Percentiles rank a stretch among this genome's conserved stretches.
These are phyloP conservation scores for Ianthella basta DNA, from an alignment of 37 sponge, comb jelly and placozoan genomes.

Conservation along the genomic window DNA sequence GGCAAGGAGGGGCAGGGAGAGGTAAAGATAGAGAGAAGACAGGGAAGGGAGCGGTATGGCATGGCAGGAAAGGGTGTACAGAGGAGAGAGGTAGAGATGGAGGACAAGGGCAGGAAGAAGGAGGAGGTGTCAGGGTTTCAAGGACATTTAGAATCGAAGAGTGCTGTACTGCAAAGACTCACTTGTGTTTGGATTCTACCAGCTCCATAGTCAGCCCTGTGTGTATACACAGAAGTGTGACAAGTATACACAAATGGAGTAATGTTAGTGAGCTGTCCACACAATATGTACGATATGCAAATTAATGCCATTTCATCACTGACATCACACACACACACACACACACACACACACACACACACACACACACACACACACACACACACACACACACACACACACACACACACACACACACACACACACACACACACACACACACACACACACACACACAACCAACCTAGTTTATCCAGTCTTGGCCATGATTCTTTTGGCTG, in stretches of 20 bases:
- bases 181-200: constrained; percentile 69
- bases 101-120: too few species aligned
- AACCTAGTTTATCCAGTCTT: constrained; percentile 72
- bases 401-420: background rate
- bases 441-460: background rate
- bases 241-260: background rate
- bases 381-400: too few species aligned
- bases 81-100: background rate
- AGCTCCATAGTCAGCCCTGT: constrained; percentile 78
- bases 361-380: background rate
- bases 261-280: background rate
- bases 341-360: too few species aligned
- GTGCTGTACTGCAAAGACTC: constrained; percentile 8
- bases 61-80: background rate
- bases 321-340: too few species aligned
- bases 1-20: background rate
- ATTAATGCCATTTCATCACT: too few species aligned
- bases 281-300: too few species aligned
- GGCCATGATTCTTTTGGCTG: constrained; percentile 83
- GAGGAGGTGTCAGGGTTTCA: too few species aligned
- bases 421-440: too few species aligned
- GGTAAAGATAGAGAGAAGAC: background rate
- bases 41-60: too few species aligned
- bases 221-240: background rate
- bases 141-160: too few species aligned